Evolutionary conservation across 2,113 vertebrate species (phyloP), one percentile per base, ranked within the genome.

Genomic region (Daphoenositta chrysoptera): DNA sequence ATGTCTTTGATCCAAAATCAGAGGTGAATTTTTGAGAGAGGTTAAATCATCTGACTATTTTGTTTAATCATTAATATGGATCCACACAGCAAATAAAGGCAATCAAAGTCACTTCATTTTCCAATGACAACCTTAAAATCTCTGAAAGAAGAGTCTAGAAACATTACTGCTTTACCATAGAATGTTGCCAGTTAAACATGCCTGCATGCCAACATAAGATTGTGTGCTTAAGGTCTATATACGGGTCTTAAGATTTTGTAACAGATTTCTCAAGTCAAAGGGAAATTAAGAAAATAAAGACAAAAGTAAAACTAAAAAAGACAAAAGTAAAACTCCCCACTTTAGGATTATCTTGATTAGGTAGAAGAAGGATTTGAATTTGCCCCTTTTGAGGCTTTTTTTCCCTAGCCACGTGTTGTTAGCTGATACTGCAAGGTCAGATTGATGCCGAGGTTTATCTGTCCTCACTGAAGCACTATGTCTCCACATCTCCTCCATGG

Each of bases 1-100:
- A 94, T 21, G 40, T 68, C 96, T 96, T 97, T 92, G 56, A 95
- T 96, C 97, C 87, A 97, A 94, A 97, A 95, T 89, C 89, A 66
- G 76, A 92, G 85, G 88, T 95, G 82, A 96, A 69, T 96, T 94
- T 94, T 93, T 96, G 83, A 93, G 89, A 94, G 91, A 95, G 45
- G 73, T 78, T 64, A 83, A 95, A 90, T 94, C 50, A 95, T 88
- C 77, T 69, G 75, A 63, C 60, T 92, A 33, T 78, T 94, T 90
- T 80, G 83, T 90, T 90, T 96, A 81, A 60, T 56, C 86, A 82
- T 94, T 96, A 89, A 76, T 90, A 89, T 71, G 57, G 73, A 86
- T 75, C 44, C 35, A 79, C 51, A 72, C 18, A 90, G 68, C 31
- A 92, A 94, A 90, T 69, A 93, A 92, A 93, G 72, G 44, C 60